Conservation (phyloP, 2,113 vertebrate species). For the Tyrannus savana region DNA sequence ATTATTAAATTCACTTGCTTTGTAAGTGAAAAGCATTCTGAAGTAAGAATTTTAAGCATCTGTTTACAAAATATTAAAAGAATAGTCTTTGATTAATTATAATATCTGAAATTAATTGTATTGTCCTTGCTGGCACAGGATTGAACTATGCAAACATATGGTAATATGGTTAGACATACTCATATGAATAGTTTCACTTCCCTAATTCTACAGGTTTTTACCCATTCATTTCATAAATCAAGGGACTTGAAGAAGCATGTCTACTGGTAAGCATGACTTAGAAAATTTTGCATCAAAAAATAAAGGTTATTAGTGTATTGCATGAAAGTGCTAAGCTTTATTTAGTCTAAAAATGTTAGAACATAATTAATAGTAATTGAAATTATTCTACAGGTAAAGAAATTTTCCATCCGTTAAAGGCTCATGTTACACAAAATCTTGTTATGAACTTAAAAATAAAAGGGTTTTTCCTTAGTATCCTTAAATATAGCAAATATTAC, state of each 20-base stretch:
- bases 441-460: neutral
- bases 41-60: neutral
- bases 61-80: neutral
- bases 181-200: neutral
- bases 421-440: neutral
- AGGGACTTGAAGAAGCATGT: neutral
- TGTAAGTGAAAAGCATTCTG: neutral
- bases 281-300: neutral
- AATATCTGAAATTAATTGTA: neutral
- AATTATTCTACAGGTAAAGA: neutral
- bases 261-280: neutral
- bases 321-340: neutral
- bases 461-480: neutral
- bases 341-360: neutral
- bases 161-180: neutral
- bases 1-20: neutral
- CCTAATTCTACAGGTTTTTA: neutral
- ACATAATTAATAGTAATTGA: neutral
- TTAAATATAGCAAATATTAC: neutral
- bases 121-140: neutral
- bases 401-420: neutral
- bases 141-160: neutral
- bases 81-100: neutral
- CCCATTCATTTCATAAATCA: neutral
- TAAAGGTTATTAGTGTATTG: neutral